Evolutionary conservation across 2,888 invertebrate genomes (phyloP).

Genomic region (Drosophila silvestris): DNA sequence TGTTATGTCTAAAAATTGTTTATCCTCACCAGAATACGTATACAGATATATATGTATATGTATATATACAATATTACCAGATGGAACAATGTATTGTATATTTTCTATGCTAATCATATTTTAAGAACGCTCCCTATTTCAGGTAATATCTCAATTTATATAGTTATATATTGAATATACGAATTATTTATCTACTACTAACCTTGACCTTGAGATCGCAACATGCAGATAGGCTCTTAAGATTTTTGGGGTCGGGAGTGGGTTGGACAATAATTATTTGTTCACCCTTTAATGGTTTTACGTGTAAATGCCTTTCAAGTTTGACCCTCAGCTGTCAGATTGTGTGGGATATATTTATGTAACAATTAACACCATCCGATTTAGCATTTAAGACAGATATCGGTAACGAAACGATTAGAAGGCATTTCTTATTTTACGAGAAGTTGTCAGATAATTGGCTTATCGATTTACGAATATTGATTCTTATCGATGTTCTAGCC

Average conservation of each 20-base stretch:
- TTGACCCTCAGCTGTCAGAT: not conserved
- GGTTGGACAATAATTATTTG: not conserved
- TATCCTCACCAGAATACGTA: not conserved
- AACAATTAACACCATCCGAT: not conserved
- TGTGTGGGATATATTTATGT: not conserved
- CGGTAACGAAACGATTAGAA: no score
- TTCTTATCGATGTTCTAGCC: not conserved
- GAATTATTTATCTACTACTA: not conserved
- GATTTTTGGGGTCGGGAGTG: not conserved
- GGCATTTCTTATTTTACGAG: not conserved
- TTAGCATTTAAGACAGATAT: no score
- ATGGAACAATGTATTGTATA: not conserved
- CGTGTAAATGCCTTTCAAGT: rapidly evolving
- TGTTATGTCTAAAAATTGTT: no score
- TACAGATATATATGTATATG: not conserved
- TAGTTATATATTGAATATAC: not conserved
- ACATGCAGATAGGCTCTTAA: not conserved
- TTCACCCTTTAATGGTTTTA: not conserved
- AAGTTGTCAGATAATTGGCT: not conserved
- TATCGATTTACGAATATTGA: not conserved
- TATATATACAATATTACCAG: not conserved
- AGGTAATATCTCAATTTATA: not conserved
- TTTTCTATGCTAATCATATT: not conserved
- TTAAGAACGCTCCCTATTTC: not conserved
- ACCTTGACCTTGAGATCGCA: not conserved